Base-by-base conservation (phyloP, 2,113 vertebrate species). In the Chascanopsetta lugubris region DNA sequence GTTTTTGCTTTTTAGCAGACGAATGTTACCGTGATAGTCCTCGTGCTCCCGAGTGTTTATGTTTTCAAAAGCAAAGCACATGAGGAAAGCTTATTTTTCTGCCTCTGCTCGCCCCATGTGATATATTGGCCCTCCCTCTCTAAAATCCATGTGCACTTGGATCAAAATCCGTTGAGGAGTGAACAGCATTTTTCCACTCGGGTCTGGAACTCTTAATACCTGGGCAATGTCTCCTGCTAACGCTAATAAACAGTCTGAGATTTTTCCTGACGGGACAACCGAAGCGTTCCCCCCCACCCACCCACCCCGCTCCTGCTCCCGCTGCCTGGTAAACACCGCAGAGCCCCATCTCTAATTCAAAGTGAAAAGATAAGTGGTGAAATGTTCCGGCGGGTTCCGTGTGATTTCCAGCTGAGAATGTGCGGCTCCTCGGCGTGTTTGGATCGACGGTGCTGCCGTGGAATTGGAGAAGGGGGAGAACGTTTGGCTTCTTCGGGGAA, bases 361-460 rank as follows among this genome's bases (percentile, higher is more conserved):
- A 90, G 80, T 88, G 89, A 89, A 87, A 87, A 87, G 85, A 88
- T 86, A 89, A 90, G 77, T 86, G 80, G 56, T 6, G 18, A 79
- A 85, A 81, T 59, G 76, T 85, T 87, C 72, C 55, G 58, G 68
- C 48, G 22, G 76, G 69, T 85, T 88, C 80, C 21, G 58, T 56
- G 27, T 62, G 80, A 77, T 77, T 90, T 88, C 81, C 84, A 88
- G 64, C 77, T 63, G 77, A 76, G 81, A 89, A 88, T 62, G 76
- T 49, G 75, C 17, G 69, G 70, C 61, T 79, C 45, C 62, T 69
- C 55, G 66, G 69, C 77, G 48, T 27, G 60, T 85, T 69, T 71
- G 50, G 43, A 77, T 70, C 32, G 2, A 43, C 12, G 13, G 64
- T 43, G 69, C 46, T 22, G 62, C 67, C 40, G 61, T 8, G 6